Evolutionary conservation across 2,797 vertebrate species (phyloP).

Genomic region (Macroramphosus scolopax): DNA sequence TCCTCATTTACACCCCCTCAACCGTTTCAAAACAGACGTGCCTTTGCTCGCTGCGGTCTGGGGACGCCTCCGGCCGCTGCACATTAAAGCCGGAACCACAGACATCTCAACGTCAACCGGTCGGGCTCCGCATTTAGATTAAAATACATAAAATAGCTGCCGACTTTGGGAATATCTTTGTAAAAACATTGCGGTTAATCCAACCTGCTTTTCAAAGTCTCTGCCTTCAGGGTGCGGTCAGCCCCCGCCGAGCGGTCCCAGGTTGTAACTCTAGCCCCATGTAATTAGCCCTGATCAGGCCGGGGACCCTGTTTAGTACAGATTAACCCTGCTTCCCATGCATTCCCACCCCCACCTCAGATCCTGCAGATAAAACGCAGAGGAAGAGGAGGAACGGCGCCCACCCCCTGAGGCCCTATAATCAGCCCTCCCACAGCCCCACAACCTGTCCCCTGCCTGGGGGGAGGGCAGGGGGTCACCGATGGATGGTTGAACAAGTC

Average conservation of each 20-base stretch:
- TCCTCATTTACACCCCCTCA: constrained; percentile 31
- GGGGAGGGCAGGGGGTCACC: constrained; percentile 2
- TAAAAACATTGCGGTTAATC: not conserved
- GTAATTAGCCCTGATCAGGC: constrained; percentile 67
- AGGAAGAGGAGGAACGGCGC: constrained; percentile 47
- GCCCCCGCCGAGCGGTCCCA: constrained; percentile 20
- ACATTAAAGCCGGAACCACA: constrained; percentile 13
- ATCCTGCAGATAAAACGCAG: constrained; percentile 57
- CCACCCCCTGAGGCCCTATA: constrained; percentile 60
- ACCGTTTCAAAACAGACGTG: constrained; percentile 52
- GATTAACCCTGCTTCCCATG: constrained; percentile 55
- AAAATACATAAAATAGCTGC: not conserved
- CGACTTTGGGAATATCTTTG: not conserved
- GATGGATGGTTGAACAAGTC: constrained; percentile 35
- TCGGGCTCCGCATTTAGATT: not conserved
- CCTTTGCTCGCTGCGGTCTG: constrained; percentile 13
- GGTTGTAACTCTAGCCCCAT: constrained; percentile 52
- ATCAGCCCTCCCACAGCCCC: constrained; percentile 55
- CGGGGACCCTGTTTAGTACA: constrained; percentile 45
- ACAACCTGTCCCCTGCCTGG: constrained; percentile 45
- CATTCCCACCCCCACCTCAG: constrained; percentile 37
- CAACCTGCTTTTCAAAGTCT: not conserved
- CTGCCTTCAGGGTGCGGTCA: constrained; percentile 34
- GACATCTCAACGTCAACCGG: constrained; percentile 37
- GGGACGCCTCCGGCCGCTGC: constrained; percentile 6